Percentiles rank a stretch among this genome's conserved stretches.
phyloP scores from a whole-genome alignment of 2,113 vertebrate genomes.

The Nothocercus nigrocapillus region DNA sequence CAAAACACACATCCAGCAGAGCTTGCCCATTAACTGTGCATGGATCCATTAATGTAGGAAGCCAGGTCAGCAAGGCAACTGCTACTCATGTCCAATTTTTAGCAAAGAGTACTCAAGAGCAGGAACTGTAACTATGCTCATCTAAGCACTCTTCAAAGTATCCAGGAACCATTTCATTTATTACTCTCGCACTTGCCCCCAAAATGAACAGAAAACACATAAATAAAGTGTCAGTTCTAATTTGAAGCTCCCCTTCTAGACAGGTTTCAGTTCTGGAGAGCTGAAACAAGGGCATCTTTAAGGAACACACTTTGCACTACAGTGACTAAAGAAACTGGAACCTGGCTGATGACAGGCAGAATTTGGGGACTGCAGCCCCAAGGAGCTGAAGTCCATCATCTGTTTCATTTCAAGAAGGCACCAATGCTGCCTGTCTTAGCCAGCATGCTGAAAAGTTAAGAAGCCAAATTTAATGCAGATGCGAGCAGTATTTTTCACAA shows the following conservation, averaged over 20 bases:
- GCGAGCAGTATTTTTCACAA: neutral
- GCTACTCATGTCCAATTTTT: neutral
- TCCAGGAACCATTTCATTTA: neutral
- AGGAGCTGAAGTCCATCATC: constrained; percentile 25
- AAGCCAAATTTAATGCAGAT: neutral
- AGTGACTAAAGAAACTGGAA: constrained; percentile 28
- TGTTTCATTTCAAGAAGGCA: constrained; percentile 11
- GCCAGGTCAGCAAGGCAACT: neutral
- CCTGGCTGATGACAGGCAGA: neutral
- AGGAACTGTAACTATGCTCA: neutral
- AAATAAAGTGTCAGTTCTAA: neutral
- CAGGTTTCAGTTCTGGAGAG: neutral
- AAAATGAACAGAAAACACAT: neutral
- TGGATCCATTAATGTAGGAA: neutral
- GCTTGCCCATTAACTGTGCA: constrained; percentile 18
- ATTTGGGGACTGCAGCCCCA: neutral
- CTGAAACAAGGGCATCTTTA: neutral
- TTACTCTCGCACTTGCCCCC: neutral
- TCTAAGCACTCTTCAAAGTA: neutral
- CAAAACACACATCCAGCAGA: neutral
- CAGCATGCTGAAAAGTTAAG: constrained; percentile 8
- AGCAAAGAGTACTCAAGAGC: neutral
- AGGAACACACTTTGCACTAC: neutral
- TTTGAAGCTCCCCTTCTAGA: neutral
- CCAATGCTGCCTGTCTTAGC: neutral